Base-by-base conservation (phyloP, 2,888 invertebrate species). In the Melanostoma mellinum region DNA sequence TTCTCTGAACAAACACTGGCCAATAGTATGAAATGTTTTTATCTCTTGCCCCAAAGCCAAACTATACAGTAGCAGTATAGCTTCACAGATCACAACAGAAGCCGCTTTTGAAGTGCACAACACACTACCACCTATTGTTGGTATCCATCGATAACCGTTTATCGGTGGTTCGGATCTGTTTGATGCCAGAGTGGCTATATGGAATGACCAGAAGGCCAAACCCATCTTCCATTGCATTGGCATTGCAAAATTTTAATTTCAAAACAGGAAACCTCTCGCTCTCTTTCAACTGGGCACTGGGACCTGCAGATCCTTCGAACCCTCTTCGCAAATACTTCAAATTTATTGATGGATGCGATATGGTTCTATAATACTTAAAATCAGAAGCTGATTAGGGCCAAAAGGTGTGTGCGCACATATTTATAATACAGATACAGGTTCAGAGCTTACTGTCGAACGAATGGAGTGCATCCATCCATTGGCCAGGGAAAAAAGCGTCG, bases 311-410 rank as follows among this genome's bases (percentile, higher is more conserved):
- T 61, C 68, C 46, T 69, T 48, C 67, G n/a, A n/a, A 2, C 46
- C 42, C 65, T 52, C 55, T 69, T 61, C 20, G 78, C 53, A 84
- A 78, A 84, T 84, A 84, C 71, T 78, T 84, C 84, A 84, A 84
- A 84, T 84, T 84, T 84, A 84, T 84, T 84, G 84, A 84, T 84
- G 84, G 84, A 84, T 84, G 84, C 84, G 84, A 84, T 84, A 84
- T 84, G 84, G 84, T 84, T 84, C 69, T 84, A 71, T 84, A 78
- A 78, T 74, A 74, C 63, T 71, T 78, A 65, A 84, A 84, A 84
- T 84, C 84, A 84, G 84, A 71, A 84, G 84, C 78, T 84, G 84
- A 84, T 84, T 84, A 84, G 69, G 58, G 44, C 60, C 55, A 65
- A 55, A 42, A 63, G 77, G 77, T 82, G 82, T 76, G 76, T 61